Base-by-base conservation (phyloP, 2,113 vertebrate genomes). In the Dunckerocampus dactyliophorus region DNA sequence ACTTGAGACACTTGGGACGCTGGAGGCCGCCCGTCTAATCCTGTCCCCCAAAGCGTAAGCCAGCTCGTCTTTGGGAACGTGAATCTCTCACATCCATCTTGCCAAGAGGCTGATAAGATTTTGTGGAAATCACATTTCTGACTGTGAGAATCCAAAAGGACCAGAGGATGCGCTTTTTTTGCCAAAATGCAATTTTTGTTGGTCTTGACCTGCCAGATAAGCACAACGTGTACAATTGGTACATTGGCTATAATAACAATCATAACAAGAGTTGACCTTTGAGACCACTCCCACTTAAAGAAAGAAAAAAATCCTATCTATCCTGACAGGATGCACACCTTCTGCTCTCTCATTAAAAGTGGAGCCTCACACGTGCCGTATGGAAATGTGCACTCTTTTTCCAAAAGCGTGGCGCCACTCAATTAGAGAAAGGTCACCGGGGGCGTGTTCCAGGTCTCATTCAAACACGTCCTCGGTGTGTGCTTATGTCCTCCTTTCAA, bases 401-500 rank as follows among this genome's bases (percentile, higher is more conserved):
- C 47, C 57, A 57, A 77, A 83, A 59, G 45, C 75, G 81, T 66
- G 8, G 0, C 15, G 65, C 58, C 65, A 65, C 71, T 82, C 68
- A 85, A 88, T 90, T 87, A 87, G 71, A 80, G 37, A 82, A 89
- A 88, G 88, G 85, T 88, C 86, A 86, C 39, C 47, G 10, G 65
- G 67, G 66, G 65, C 46, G 15, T 16, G 57, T 62, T 74, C 12
- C 67, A 46, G 74, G 52, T 74, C 71, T 80, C 69, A 63, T 73
- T 79, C 54, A 59, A 64, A 61, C 67, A 52, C 58, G 63, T 72
- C 63, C 76, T 65, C 74, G 65, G 73, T 73, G 59, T 77, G 46
- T 68, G 66, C 62, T 68, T 69, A 59, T 17, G 55, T 48, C 56
- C 51, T 53, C 55, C 62, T 63, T 53, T 71, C 53, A 10, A 47